Evolutionary conservation across 2,113 vertebrate genomes (phyloP).

Genomic region (Oryzias melastigma): DNA sequence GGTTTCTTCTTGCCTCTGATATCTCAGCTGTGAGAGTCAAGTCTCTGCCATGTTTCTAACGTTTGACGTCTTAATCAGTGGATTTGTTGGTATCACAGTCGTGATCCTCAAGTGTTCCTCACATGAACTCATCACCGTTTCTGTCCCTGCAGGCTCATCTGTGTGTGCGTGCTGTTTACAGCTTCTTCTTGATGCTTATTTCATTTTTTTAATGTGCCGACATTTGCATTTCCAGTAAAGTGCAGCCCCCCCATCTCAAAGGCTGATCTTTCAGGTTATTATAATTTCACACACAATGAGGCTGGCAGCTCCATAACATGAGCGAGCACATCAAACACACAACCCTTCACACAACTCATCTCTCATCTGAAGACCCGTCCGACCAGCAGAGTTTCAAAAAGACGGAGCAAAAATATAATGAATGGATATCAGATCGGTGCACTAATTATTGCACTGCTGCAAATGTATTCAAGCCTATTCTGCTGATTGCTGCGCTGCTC

Average conservation of each 20-base stretch:
- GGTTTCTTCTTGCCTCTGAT: too few relatives aligned
- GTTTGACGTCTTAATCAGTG: constrained; percentile 37
- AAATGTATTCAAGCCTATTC: constrained; percentile 75
- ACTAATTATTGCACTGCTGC: constrained; percentile 86
- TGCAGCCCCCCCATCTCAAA: constrained; percentile 78
- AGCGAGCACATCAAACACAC: constrained; percentile 71
- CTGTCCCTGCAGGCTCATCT: constrained; percentile 43
- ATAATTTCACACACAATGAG: constrained; percentile 60
- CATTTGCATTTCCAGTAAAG: constrained; percentile 94
- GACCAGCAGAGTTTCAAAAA: constrained; percentile 55
- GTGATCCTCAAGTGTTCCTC: constrained; percentile 3
- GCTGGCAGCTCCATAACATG: constrained; percentile 20
- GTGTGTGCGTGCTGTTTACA: constrained; percentile 32
- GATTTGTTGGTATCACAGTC: constrained; percentile 38
- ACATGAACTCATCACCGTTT: constrained; percentile 24
- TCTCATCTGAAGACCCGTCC: constrained; percentile 58
- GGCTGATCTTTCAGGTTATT: constrained; percentile 74
- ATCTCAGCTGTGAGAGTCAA: background rate
- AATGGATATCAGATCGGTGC: constrained; percentile 74
- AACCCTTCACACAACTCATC: constrained; percentile 78
- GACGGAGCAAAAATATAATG: constrained; percentile 48
- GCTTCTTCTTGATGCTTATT: constrained; percentile 10
- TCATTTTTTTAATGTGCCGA: constrained; percentile 79
- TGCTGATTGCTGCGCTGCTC: constrained; percentile 91
- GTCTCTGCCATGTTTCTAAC: background rate